phyloP scores from a whole-genome alignment of 2,888 invertebrate species.

The Ecdyonurus torrentis region DNA sequence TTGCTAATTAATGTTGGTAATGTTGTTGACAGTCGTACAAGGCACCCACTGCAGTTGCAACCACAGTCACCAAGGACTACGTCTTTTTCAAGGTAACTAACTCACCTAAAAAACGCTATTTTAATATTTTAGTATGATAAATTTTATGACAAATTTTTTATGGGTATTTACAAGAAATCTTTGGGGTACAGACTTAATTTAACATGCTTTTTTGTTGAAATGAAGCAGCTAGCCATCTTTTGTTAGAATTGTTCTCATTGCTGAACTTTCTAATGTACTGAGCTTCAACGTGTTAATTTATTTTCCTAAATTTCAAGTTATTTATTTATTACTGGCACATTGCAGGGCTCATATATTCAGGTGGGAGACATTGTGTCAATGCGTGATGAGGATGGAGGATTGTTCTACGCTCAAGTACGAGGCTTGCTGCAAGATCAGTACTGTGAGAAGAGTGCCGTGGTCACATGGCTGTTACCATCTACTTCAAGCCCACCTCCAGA shows the following conservation, averaged over 20 bases:
- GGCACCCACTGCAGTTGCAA: constrained; percentile 64
- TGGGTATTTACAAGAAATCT: too few species aligned
- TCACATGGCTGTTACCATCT: constrained; percentile 85
- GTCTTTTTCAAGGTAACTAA: constrained; percentile 54
- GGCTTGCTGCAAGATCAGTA: constrained; percentile 84
- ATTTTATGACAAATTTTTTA: too few species aligned
- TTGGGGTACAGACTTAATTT: too few species aligned
- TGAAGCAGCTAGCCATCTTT: background rate
- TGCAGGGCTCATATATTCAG: constrained; percentile 29
- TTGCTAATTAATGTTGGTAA: background rate
- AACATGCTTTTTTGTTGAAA: background rate
- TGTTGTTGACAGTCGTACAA: constrained; percentile 42
- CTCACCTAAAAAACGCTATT: too few species aligned
- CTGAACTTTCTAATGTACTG: constrained; percentile 3
- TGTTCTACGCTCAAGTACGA: constrained; percentile 78
- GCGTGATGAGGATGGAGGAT: constrained; percentile 51
- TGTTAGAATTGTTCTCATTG: constrained; percentile 6
- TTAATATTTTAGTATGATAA: too few species aligned
- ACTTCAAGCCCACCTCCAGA: constrained; percentile 57
- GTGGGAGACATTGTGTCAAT: constrained; percentile 82
- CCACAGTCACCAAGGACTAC: constrained; percentile 62
- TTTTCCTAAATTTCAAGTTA: too few species aligned
- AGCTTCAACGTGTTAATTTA: background rate
- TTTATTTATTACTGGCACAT: too few species aligned
- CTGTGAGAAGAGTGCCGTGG: constrained; percentile 80